Percentiles rank a stretch among this genome's conserved stretches.
These are phyloP conservation scores for Episyrphus balteatus DNA, from an alignment of 1,140 invertebrate species.

Conservation along the genomic window DNA sequence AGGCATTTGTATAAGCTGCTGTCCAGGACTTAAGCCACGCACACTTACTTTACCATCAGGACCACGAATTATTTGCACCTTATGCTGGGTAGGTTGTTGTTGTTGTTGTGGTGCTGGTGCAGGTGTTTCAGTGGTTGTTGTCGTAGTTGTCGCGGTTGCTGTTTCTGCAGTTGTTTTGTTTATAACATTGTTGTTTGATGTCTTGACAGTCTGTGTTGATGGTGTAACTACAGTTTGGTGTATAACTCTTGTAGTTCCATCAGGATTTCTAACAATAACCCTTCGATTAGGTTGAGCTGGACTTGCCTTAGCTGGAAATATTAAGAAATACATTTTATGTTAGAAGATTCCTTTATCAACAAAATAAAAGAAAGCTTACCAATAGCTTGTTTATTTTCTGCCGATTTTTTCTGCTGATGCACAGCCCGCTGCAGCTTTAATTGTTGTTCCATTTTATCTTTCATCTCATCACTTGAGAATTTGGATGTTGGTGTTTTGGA, in stretches of 20 bases:
- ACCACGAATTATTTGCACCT: slow-evolving; percentile 81
- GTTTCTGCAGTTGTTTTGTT: slow-evolving; percentile 17
- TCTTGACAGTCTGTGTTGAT: slow-evolving; percentile 15
- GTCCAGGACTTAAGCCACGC: slow-evolving; percentile 81
- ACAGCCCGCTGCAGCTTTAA: slow-evolving; percentile 73
- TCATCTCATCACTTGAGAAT: slow-evolving; percentile 55
- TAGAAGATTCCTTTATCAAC: not conserved
- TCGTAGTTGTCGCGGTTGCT: slow-evolving; percentile 21
- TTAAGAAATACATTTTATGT: too few species aligned
- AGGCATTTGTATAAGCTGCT: slow-evolving; percentile 83
- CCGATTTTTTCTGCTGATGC: slow-evolving; percentile 70
- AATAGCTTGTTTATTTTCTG: slow-evolving; percentile 42
- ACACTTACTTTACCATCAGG: slow-evolving; percentile 88
- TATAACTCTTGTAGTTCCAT: slow-evolving; percentile 65
- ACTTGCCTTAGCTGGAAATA: too few species aligned
- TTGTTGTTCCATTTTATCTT: slow-evolving; percentile 85
- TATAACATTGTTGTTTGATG: not conserved
- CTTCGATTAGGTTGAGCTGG: slow-evolving; percentile 13
- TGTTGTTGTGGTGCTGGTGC: slow-evolving; percentile 38
- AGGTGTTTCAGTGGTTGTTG: slow-evolving; percentile 8
- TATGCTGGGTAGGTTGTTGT: slow-evolving; percentile 51
- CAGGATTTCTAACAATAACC: slow-evolving; percentile 70
- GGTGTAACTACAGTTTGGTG: slow-evolving; percentile 39
- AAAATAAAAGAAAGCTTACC: slow-evolving; percentile 17
- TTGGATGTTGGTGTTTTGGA: slow-evolving; percentile 45